Evolutionary conservation across 2,113 vertebrate species (phyloP), one percentile per base, ranked within the genome.

Genomic region (Misgurnus mizolepis): DNA sequence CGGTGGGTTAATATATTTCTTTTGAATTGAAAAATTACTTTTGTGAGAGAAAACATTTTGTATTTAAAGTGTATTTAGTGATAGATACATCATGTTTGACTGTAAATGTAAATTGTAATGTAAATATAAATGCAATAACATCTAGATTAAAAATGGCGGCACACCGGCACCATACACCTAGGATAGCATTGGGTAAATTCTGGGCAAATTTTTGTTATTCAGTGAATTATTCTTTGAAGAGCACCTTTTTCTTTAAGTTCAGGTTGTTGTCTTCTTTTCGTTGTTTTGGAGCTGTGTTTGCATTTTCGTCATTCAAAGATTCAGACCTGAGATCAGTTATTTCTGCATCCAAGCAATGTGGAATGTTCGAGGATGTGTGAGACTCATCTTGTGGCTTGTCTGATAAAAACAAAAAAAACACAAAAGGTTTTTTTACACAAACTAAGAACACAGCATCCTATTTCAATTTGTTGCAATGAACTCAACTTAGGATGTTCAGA

Each of bases 221-320:
- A 10, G 45, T 7, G 0, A 18, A 0, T 43, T 73, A 6, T 39
- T 41, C 4, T 67, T 67, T 34, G 11, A 18, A 6, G 14, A 34
- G 47, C 41, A 93, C 93, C 92, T 90, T 93, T 74, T 90, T 93
- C 77, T 89, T 91, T 18, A 83, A 64, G 50, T 80, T 86, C 0
- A 4, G 67, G 34, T 53, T 39, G 27, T 17, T 39, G 9, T 89
- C 86, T 5, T 91, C 89, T 83, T 80, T 87, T 4, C 27, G 85
- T 15, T 83, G 80, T 87, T 92, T 91, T 10, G 88, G 76, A 0
- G 79, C 83, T 69, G 8, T 75, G 10, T 1, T 43, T 5, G 79
- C 40, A 10, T 82, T 76, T 41, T 61, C 82, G 55, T 0, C 34
- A 22, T 86, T 82, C 68, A 27, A 3, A 17, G 0, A 4, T 27